Evolutionary conservation across 2,113 vertebrate genomes (phyloP).

Genomic region (Buteo buteo): DNA sequence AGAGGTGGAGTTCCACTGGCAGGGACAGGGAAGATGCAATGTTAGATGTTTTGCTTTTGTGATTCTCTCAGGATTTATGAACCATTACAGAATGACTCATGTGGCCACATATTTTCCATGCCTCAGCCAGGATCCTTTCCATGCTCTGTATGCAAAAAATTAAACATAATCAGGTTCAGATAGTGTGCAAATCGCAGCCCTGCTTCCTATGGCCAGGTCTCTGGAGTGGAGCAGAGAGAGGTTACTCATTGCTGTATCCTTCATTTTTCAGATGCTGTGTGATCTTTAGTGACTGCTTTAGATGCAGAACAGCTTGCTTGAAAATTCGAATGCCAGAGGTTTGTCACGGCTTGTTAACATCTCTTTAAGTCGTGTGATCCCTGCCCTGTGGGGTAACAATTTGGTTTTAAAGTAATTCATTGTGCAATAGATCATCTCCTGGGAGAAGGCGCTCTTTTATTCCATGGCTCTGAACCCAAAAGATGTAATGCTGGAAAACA

Average conservation of each 20-base stretch:
- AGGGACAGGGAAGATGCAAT: constrained; percentile 46
- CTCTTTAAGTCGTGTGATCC: constrained; percentile 43
- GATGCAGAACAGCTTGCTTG: constrained; percentile 59
- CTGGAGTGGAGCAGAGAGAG: constrained; percentile 37
- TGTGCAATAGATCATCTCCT: constrained; percentile 29
- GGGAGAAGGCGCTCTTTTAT: background rate
- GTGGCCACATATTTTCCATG: constrained; percentile 59
- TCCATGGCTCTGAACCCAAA: background rate
- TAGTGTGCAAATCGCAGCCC: constrained; percentile 47
- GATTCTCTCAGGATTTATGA: constrained; percentile 59
- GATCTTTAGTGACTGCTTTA: constrained; percentile 50
- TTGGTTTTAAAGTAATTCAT: background rate
- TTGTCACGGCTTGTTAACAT: constrained; percentile 53
- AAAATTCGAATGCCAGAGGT: constrained; percentile 10
- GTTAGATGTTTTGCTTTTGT: constrained; percentile 57
- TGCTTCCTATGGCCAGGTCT: constrained; percentile 31
- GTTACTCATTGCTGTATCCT: background rate
- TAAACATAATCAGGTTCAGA: constrained; percentile 55
- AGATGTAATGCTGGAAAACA: background rate
- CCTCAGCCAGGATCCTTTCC: constrained; percentile 47
- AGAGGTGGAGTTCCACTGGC: constrained; percentile 60
- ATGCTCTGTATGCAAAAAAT: constrained; percentile 36
- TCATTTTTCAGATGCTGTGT: constrained; percentile 49
- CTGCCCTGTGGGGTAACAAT: constrained; percentile 22
- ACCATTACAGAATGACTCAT: constrained; percentile 63